Conservation (phyloP, 2,113 vertebrate species). For the Barnardius zonarius region DNA sequence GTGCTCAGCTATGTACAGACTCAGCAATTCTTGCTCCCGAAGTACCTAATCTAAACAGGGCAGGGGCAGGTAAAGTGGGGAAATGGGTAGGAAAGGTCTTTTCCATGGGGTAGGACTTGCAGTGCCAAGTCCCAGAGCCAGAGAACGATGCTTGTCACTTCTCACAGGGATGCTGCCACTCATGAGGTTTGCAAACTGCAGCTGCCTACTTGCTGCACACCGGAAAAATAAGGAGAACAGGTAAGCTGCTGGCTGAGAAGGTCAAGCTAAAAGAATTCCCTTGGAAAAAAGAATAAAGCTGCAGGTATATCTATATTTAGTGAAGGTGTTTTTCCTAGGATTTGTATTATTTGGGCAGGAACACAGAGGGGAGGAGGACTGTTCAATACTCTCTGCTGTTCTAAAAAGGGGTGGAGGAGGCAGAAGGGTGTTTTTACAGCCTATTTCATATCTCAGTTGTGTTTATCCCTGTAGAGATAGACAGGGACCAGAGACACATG, state of each 20-base stretch:
- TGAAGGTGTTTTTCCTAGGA: constrained; percentile 17
- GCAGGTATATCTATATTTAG: constrained; percentile 11
- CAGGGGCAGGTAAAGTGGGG: neutral
- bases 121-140: neutral
- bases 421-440: neutral
- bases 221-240: neutral
- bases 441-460: neutral
- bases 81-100: neutral
- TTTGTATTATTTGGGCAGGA: neutral
- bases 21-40: neutral
- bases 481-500: neutral
- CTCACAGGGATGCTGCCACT: neutral
- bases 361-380: accelerated
- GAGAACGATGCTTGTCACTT: accelerated
- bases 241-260: neutral
- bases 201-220: neutral
- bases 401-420: neutral
- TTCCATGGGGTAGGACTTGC: neutral
- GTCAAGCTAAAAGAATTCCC: neutral
- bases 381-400: neutral
- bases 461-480: neutral
- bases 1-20: neutral
- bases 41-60: neutral
- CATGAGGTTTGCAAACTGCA: neutral
- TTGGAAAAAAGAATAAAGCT: constrained; percentile 25